Evolutionary conservation across 2,113 vertebrate genomes (phyloP).

Genomic region (Piprites chloris): DNA sequence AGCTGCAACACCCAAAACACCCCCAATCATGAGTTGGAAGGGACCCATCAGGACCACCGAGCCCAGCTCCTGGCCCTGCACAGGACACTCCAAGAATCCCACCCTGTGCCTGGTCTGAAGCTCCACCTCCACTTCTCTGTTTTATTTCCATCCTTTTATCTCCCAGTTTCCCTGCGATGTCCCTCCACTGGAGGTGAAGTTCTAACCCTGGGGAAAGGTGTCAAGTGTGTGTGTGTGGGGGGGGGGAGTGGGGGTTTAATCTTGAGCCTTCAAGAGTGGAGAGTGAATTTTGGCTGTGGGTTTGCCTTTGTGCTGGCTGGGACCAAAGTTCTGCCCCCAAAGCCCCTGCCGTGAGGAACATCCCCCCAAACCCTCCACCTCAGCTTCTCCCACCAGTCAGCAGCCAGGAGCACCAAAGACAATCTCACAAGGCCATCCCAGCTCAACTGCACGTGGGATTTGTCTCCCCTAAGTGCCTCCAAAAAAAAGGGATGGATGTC

Average conservation of each 20-base stretch:
- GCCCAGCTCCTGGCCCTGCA: neutral
- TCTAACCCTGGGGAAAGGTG: neutral
- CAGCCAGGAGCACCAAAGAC: neutral
- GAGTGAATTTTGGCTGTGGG: neutral
- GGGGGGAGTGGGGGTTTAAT: neutral
- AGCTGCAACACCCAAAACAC: neutral
- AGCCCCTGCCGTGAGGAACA: fast-evolving
- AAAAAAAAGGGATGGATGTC: neutral
- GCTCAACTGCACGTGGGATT: neutral
- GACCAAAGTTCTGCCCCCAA: neutral
- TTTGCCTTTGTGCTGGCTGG: neutral
- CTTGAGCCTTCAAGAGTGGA: neutral
- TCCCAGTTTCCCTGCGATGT: neutral
- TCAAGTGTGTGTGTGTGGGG: neutral
- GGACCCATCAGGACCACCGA: neutral
- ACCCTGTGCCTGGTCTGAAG: neutral
- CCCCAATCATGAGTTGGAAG: neutral
- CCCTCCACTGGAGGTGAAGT: neutral
- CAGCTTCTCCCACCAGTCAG: neutral
- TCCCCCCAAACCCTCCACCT: neutral
- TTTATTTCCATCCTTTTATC: neutral
- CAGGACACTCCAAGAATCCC: neutral
- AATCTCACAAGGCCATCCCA: neutral
- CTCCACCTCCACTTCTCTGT: neutral
- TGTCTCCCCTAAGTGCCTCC: neutral